These are phyloP conservation scores for Thinocorus orbignyianus DNA, from an alignment of 2,113 vertebrate species.

Conservation along the genomic window DNA sequence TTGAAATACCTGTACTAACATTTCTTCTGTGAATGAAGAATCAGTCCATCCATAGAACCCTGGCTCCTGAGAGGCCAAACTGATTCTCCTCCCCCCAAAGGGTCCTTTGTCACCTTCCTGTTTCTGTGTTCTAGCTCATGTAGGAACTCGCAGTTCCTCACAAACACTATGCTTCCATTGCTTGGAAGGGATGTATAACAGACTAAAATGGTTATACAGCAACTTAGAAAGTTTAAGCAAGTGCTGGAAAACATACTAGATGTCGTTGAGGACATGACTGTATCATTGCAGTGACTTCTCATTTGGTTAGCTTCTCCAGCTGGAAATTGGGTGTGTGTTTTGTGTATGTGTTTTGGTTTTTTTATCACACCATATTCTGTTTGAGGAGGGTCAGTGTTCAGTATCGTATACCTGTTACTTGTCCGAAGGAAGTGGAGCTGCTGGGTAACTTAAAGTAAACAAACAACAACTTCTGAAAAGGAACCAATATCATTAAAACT, in stretches of 20 bases:
- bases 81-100: not conserved
- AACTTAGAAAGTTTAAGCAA: not conserved
- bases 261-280: accelerated
- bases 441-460: not conserved
- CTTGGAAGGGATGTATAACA: not conserved
- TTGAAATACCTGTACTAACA: not conserved
- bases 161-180: not conserved
- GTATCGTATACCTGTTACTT: not conserved
- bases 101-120: not conserved
- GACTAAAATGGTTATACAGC: not conserved
- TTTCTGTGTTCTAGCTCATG: not conserved
- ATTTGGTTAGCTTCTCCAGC: not conserved
- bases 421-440: not conserved
- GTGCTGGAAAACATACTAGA: not conserved
- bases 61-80: not conserved
- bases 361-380: not conserved
- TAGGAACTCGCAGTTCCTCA: not conserved
- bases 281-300: not conserved
- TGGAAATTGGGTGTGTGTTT: not conserved
- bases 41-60: not conserved
- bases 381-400: not conserved
- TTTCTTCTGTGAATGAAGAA: not conserved
- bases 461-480: not conserved
- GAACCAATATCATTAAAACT: not conserved
- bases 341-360: not conserved